Conservation (phyloP, 2,797 vertebrate genomes). For the Rhodeus uyekii region DNA sequence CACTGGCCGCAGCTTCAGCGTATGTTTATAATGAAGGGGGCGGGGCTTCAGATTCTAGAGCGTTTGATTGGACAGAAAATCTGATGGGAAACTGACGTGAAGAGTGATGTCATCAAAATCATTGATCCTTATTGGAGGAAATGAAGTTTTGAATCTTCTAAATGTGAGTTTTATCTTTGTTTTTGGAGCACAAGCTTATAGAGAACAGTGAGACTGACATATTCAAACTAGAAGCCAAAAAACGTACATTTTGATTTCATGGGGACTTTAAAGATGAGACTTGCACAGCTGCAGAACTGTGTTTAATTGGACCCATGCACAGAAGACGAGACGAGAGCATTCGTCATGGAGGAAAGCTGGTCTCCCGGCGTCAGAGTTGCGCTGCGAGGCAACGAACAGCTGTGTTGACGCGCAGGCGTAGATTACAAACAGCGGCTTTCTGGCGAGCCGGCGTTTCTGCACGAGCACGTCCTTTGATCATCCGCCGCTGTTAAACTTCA, state of each 20-base stretch:
- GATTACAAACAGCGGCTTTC: conserved; percentile 51
- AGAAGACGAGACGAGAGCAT: conserved; percentile 3
- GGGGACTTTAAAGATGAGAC: not conserved
- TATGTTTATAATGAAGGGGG: not conserved
- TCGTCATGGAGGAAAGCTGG: not conserved
- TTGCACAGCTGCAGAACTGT: conserved; percentile 29
- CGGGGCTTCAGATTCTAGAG: not conserved
- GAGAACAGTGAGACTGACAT: not conserved
- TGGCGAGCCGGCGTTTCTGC: conserved; percentile 27
- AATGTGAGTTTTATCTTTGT: not conserved
- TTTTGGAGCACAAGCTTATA: not conserved
- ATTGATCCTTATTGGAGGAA: not conserved
- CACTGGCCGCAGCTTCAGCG: no score
- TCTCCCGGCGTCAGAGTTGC: conserved; percentile 46
- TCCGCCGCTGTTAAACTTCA: conserved; percentile 43
- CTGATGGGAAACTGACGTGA: not conserved
- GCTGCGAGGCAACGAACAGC: conserved; percentile 59
- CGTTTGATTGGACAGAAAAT: not conserved
- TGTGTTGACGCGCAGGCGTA: conserved; percentile 45
- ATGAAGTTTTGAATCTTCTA: not conserved
- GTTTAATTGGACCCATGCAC: conserved; percentile 29
- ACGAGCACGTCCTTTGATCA: conserved; percentile 53
- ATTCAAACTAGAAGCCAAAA: not conserved
- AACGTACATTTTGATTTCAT: no score
- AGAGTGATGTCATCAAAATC: not conserved